phyloP scores from a whole-genome alignment of 1,140 invertebrate species.

The Aphaenogaster ashmeadi region DNA sequence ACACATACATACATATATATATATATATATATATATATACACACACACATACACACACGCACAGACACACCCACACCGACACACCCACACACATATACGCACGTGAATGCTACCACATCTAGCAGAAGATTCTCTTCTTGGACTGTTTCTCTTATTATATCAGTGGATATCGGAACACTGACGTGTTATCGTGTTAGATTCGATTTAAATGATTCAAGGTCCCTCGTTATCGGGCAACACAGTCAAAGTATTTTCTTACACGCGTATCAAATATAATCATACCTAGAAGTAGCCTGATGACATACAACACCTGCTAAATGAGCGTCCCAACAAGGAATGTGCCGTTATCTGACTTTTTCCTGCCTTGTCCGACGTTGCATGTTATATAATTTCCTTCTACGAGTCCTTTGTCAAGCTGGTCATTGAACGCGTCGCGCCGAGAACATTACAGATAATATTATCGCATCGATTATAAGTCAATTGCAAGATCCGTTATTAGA shows the following conservation, averaged over 20 bases:
- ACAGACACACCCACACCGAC: background rate
- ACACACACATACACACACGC: background rate
- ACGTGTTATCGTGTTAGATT: conserved; percentile 13
- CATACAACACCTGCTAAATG: background rate
- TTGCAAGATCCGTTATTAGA: background rate
- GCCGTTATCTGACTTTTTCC: conserved; percentile 28
- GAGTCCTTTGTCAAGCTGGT: conserved; percentile 10
- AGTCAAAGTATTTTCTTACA: background rate
- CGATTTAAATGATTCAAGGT: conserved; percentile 21
- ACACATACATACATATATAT: background rate
- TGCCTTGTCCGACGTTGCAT: background rate
- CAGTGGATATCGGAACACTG: conserved; percentile 2
- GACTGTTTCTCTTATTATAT: conserved; percentile 27
- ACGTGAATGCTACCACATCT: background rate
- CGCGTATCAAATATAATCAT: background rate
- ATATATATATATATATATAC: too few relatives aligned
- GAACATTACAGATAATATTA: conserved; percentile 14
- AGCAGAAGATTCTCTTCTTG: background rate
- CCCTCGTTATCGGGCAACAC: background rate
- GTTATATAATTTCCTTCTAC: conserved; percentile 37
- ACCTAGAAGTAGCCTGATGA: conserved; percentile 6
- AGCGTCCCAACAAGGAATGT: background rate
- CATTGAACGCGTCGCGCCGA: background rate
- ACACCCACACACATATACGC: too few relatives aligned
- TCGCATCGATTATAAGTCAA: background rate